phyloP scores from a whole-genome alignment of 2,888 invertebrate genomes.

The Euphydryas editha region DNA sequence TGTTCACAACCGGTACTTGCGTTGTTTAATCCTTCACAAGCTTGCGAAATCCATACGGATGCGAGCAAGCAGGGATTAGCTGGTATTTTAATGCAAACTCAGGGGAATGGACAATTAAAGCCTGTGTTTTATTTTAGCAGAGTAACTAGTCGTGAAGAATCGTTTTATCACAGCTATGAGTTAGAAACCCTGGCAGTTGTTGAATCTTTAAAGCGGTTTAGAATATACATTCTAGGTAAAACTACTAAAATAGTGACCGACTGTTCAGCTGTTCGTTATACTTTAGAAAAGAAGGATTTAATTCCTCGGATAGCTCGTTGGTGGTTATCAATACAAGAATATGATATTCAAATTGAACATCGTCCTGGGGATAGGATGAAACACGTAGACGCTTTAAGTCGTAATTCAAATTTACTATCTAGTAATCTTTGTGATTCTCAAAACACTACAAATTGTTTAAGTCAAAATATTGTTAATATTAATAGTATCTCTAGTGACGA shows the following conservation, averaged over 20 bases:
- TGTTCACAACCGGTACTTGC: constrained; percentile 45
- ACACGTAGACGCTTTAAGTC: constrained; percentile 56
- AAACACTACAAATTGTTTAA: no score
- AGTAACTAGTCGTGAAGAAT: constrained; percentile 47
- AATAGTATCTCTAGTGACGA: constrained; percentile 40
- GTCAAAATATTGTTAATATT: constrained; percentile 19
- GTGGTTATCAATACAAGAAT: constrained; percentile 53
- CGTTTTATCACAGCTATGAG: constrained; percentile 54
- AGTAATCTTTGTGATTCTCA: background rate
- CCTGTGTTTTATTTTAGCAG: constrained; percentile 53
- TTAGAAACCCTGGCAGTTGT: constrained; percentile 54
- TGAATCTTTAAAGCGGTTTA: constrained; percentile 46
- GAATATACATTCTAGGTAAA: constrained; percentile 45
- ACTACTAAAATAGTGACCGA: constrained; percentile 46
- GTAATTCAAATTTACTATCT: constrained; percentile 44
- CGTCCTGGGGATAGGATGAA: constrained; percentile 49
- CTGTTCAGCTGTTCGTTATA: constrained; percentile 50
- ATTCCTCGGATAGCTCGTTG: constrained; percentile 52
- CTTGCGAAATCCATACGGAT: constrained; percentile 9
- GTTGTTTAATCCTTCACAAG: constrained; percentile 40
- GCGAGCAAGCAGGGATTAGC: constrained; percentile 7
- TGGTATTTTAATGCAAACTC: constrained; percentile 49
- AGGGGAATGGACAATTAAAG: constrained; percentile 32
- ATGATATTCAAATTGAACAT: constrained; percentile 51
- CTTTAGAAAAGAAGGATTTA: constrained; percentile 46